Conservation (phyloP, 1,140 invertebrate genomes). For the Leptinotarsa undecemlineata region DNA sequence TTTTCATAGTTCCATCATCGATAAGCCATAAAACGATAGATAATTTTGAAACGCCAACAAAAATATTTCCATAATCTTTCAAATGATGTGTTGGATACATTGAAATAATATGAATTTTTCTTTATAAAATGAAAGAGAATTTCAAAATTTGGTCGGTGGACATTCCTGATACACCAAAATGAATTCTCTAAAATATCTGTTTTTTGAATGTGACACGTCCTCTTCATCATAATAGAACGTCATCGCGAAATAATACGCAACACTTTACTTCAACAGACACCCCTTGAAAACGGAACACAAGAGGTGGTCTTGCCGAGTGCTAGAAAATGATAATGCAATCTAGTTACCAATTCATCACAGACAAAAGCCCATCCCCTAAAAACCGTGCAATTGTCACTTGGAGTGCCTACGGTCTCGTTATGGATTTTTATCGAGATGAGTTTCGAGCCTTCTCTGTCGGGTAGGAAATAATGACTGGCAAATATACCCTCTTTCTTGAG, state of each 20-base stretch:
- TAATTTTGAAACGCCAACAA: too few relatives aligned
- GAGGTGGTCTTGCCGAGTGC: neutral
- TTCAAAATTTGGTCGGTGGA: too few relatives aligned
- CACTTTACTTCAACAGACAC: neutral
- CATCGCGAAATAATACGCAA: neutral
- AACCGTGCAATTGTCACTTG: neutral
- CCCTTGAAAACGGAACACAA: neutral
- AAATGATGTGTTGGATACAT: too few relatives aligned
- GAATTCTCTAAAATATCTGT: too few relatives aligned
- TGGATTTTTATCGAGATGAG: conserved; percentile 6
- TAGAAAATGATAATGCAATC: conserved; percentile 3
- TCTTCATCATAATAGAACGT: neutral
- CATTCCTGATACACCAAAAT: too few relatives aligned
- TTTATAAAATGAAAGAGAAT: too few relatives aligned
- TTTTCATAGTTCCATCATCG: too few relatives aligned
- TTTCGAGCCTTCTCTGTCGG: neutral
- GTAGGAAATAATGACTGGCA: conserved; percentile 7
- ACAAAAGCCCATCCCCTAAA: conserved; percentile 5
- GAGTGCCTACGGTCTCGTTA: neutral
- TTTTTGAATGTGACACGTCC: neutral
- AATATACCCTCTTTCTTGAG: conserved; percentile 1
- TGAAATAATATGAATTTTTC: too few relatives aligned
- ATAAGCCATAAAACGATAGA: too few relatives aligned
- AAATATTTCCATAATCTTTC: too few relatives aligned
- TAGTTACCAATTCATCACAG: neutral